Conservation (phyloP, 1,140 invertebrate genomes). For the Leptopilina boulardi region DNA sequence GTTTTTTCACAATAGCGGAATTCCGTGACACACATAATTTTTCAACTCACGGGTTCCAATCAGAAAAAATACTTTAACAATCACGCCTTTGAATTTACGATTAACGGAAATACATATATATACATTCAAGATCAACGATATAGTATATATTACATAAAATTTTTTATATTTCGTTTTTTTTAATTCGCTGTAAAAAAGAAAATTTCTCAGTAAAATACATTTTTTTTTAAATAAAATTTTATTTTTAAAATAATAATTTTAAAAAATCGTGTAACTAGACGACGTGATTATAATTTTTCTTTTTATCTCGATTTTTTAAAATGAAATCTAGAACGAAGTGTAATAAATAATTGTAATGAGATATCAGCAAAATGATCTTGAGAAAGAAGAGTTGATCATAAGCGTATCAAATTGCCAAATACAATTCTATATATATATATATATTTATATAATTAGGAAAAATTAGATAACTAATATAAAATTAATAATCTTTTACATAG, state of each 20-base stretch:
- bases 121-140: conserved; percentile 21
- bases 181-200: background rate
- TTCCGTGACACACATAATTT: conserved; percentile 25
- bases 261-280: too few relatives aligned
- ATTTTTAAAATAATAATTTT: too few relatives aligned
- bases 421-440: background rate
- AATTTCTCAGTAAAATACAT: too few relatives aligned
- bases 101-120: background rate
- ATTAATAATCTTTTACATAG: conserved; percentile 4
- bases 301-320: background rate
- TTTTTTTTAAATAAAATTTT: too few relatives aligned
- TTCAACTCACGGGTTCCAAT: conserved; percentile 11
- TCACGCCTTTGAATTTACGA: conserved; percentile 17
- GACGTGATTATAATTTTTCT: background rate
- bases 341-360: conserved; percentile 7
- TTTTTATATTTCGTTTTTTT: background rate
- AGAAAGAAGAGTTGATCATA: conserved; percentile 11
- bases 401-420: conserved; percentile 12
- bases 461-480: background rate
- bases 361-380: background rate
- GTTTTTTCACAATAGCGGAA: conserved; percentile 26
- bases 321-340: conserved; percentile 4
- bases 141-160: background rate
- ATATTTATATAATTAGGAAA: background rate
- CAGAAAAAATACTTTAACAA: conserved; percentile 2